Base-by-base conservation (phyloP, 2,888 invertebrate genomes). In the Acronicta psi region DNA sequence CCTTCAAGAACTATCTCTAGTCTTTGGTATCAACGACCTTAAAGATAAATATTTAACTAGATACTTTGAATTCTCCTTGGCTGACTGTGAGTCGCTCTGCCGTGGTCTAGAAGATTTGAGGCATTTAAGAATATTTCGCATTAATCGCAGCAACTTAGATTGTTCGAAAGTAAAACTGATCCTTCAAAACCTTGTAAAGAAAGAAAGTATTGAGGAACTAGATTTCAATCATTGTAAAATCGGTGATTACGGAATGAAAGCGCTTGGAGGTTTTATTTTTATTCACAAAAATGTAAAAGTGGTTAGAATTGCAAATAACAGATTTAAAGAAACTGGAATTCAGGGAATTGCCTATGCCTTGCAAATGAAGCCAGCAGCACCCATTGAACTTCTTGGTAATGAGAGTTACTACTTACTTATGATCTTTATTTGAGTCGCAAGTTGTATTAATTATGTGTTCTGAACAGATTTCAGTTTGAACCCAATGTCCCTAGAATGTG, bases 191-290 rank as follows among this genome's bases (percentile, higher is more conserved):
- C 84, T 94, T 17, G 86, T 90, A 0, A 94, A 94, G 63, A 92
- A 94, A 66, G 91, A 90, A 61, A 84, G 91, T 71, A 85, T 96
- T 29, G 92, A 94, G 64, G 95, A 95, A 75, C 77, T 96, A 31
- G 95, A 96, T 82, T 94, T 96, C 46, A 96, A 96, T 59, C 95
- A 96, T 79, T 96, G 96, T 80, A 93, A 95, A 71, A 95, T 96
- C 46, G 95, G 93, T 2, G 95, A 96, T 79, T 90, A 92, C 43
- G 96, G 96, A 0, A 95, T 96, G 76, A 92, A 95, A 56, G 96
- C 96, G 16, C 86, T 96, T 2, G 96, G 95, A 0, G 95, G 95
- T 66, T 88, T 95, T 59, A 90, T 95, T 50, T 86, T 73, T 34
- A 70, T 91, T 10, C 95, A 95, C 72, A 87, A 85, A 10, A 91